phyloP scores from a whole-genome alignment of 2,888 invertebrate species.

The Aleiodes alternator region DNA sequence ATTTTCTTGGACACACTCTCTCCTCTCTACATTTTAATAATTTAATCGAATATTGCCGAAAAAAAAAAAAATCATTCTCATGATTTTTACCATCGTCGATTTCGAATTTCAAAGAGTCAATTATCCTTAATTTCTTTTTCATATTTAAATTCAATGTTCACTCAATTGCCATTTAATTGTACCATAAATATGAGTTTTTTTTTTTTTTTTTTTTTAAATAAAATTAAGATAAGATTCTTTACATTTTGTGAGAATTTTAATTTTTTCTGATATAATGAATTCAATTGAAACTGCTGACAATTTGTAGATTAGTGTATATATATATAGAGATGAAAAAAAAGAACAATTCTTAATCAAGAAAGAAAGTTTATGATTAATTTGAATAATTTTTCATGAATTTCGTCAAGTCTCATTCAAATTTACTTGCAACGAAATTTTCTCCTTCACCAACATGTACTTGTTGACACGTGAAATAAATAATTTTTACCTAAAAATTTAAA shows the following conservation, averaged over 20 bases:
- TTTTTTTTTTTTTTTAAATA: neutral
- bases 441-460: conserved; percentile 6
- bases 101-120: conserved; percentile 46
- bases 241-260: no score
- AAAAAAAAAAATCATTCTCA: neutral
- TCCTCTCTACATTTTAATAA: conserved; percentile 23
- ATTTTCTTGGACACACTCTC: neutral
- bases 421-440: conserved; percentile 14
- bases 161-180: conserved; percentile 41
- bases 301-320: no score
- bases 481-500: conserved; percentile 25
- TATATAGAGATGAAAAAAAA: no score
- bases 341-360: no score
- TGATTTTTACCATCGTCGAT: conserved; percentile 40
- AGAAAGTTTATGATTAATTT: neutral
- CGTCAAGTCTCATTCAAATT: conserved; percentile 2
- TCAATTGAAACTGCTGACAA: no score
- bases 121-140: conserved; percentile 33
- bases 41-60: conserved; percentile 30
- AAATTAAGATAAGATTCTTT: conserved; percentile 14
- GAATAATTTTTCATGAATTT: neutral
- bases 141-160: conserved; percentile 23
- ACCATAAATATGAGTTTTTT: conserved; percentile 21
- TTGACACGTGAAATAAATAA: conserved; percentile 29
- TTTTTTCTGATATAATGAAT: no score